These are phyloP conservation scores for Himantopus leucocephalus DNA, from an alignment of 2,113 vertebrate genomes.

Conservation along the genomic window DNA sequence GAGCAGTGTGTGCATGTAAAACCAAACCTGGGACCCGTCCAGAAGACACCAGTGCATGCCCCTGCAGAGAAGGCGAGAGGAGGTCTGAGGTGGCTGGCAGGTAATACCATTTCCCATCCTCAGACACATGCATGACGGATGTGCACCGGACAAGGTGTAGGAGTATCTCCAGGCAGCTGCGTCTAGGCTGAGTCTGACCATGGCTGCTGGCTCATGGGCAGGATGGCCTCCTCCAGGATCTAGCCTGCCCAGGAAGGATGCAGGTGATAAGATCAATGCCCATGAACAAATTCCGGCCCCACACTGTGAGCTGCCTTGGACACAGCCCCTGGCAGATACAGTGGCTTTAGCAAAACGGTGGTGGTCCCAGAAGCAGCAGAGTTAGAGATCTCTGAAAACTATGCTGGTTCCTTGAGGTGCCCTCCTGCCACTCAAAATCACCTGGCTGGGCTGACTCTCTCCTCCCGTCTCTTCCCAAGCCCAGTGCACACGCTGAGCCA, in stretches of 20 bases:
- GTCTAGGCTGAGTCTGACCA: not conserved
- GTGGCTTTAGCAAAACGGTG: not conserved
- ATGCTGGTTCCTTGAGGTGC: not conserved
- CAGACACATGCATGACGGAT: not conserved
- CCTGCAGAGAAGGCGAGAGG: not conserved
- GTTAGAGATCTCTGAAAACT: not conserved
- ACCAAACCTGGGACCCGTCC: not conserved
- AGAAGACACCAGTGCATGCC: not conserved
- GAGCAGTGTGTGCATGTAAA: fast-evolving
- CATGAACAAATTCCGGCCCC: not conserved
- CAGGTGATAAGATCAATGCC: not conserved
- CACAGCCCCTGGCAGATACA: not conserved
- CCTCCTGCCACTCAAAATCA: not conserved
- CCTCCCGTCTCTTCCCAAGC: not conserved
- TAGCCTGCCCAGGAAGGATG: not conserved
- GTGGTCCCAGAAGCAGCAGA: not conserved
- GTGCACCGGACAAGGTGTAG: not conserved
- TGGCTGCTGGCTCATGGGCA: not conserved
- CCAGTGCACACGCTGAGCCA: fast-evolving
- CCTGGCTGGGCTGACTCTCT: not conserved
- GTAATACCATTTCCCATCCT: not conserved
- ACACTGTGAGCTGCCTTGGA: not conserved
- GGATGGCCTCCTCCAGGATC: not conserved
- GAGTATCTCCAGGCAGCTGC: not conserved
- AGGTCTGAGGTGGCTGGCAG: not conserved